Evolutionary conservation across 2,113 vertebrate genomes (phyloP), one percentile per base, ranked within the genome.

Genomic region (Indri indri): DNA sequence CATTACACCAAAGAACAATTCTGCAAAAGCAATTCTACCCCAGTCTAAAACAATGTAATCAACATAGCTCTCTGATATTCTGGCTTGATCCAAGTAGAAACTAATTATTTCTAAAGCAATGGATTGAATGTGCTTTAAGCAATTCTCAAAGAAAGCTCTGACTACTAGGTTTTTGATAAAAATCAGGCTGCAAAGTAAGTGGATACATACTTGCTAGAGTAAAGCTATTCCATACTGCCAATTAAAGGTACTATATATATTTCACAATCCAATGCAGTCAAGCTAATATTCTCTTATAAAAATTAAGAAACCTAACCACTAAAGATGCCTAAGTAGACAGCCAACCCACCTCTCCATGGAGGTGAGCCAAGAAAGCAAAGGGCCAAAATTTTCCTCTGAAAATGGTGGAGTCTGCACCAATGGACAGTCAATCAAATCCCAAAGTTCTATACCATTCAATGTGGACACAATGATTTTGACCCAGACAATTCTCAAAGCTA

Each of bases 1-100:
- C 22, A 96, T 88, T 81, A 96, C 8, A 71, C 45, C 68, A 94
- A 96, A 96, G 61, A 96, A 96, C 66, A 93, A 85, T 94, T 88
- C 88, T 82, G 20, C 54, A 82, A 95, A 83, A 94, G 45, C 54
- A 92, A 91, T 79, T 90, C 82, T 85, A 94, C 14, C 52, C 37
- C 12, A 34, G 42, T 54, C 80, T 90, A 94, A 95, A 96, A 91
- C 79, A 96, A 84, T 66, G 45, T 30, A 90, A 89, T 83, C 87
- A 88, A 90, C 57, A 90, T 54, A 68, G 83, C 40, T 92, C 76
- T 96, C 65, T 83, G 76, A 22, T 88, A 85, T 85, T 88, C 90
- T 81, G 54, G 32, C n/a, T 70, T 91, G 71, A 88, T 88, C 71
- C 52, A 86, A 94, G 76, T 54, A 82, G 94, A 97, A 95, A 88